Base-by-base conservation (phyloP, 1,140 invertebrate genomes). In the Anoplophora glabripennis region DNA sequence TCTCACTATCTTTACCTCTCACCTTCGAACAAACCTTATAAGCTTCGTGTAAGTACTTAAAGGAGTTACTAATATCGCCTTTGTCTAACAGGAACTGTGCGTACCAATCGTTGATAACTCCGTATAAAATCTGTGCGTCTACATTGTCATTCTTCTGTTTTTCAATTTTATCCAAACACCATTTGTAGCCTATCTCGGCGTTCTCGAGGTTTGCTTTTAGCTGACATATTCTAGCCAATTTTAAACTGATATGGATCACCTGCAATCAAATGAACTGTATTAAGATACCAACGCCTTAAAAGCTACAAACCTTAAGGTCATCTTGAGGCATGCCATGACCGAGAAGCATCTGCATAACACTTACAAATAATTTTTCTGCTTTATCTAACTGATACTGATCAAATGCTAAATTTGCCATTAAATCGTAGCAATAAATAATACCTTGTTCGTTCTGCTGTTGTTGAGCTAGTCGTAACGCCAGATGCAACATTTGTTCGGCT, bases 361-460 rank as follows among this genome's bases (percentile, higher is more conserved):
- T 82, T 10, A 88, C 80, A 79, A 93, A 96, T 17, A 97, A 75
- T 53, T 83, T 83, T 73, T 96, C 89, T 7, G 94, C 92, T 77
- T 94, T 94, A 61, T 84, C 78, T 67, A 86, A 85, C 58, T 95
- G 81, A 42, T 84, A 84, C 46, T 79, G 78, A 66, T 90, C 81
- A 69, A 93, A 85, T 11, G 93, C 92, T 44, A 96, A 78, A 78
- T 96, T 95, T 5, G 93, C 94, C 84, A 98, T 86, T 5, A 93
- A 69, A 80, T 96, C 93, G 72, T 89, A 94, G 55, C 95, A 86
- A 68, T 95, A 94, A 7, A 90, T 89, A 46, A 93, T 78, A 21
- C 87, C 92, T 64, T 89, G 77, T 61, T 84, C 71, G 76, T 90
- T 84, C 47, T 87, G 80, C 38, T 88, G 77, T 67, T 90, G 87